Evolutionary conservation across 2,888 invertebrate genomes (phyloP).

Genomic region (Ctena decussata): DNA sequence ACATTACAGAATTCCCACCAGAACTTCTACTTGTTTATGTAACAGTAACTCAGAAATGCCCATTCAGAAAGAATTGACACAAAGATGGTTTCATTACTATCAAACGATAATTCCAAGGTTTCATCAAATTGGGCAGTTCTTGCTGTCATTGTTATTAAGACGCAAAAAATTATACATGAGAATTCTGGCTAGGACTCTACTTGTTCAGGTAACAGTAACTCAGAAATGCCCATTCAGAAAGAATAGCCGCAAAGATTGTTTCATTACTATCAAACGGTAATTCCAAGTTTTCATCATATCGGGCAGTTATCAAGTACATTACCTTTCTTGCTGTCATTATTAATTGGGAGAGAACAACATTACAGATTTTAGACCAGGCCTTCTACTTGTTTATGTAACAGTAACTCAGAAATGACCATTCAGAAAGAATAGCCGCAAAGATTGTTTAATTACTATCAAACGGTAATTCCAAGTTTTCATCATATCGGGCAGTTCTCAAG

Average conservation of each 20-base stretch:
- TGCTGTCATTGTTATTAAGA: too few relatives aligned
- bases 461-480: slow-evolving; percentile 42
- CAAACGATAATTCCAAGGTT: slow-evolving; percentile 9
- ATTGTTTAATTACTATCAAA: slow-evolving; percentile 2
- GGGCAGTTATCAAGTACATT: background rate
- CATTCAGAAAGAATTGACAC: slow-evolving; percentile 10
- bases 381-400: too few relatives aligned
- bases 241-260: slow-evolving; percentile 31
- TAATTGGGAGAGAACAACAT: too few relatives aligned
- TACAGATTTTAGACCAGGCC: too few relatives aligned
- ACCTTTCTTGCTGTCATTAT: too few relatives aligned
- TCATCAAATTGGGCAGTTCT: background rate
- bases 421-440: slow-evolving; percentile 11
- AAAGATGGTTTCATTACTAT: background rate
- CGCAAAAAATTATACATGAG: too few relatives aligned
- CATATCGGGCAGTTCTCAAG: background rate
- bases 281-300: slow-evolving; percentile 14
- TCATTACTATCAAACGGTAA: slow-evolving; percentile 44
- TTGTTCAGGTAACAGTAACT: too few relatives aligned
- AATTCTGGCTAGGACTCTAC: too few relatives aligned
- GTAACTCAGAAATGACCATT: background rate
- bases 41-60: background rate
- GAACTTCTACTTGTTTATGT: too few relatives aligned
- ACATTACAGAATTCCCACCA: too few relatives aligned
- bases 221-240: slow-evolving; percentile 28